phyloP scores from a whole-genome alignment of 2,888 invertebrate genomes.

The Troglohyphantes excavatus region DNA sequence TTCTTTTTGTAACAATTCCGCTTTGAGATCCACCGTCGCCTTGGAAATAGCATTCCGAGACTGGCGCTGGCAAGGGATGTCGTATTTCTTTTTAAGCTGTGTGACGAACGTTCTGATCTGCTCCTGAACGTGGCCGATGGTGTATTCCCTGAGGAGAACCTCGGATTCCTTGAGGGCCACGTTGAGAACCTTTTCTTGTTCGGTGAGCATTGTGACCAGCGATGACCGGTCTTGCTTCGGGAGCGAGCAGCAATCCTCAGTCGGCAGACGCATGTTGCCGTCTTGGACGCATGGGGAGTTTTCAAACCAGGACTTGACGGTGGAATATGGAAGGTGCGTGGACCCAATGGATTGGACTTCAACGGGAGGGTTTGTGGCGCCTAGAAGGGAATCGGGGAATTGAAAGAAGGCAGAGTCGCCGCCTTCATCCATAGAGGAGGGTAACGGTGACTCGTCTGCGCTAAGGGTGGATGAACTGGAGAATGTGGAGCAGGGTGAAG shows the following conservation, averaged over 20 bases:
- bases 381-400: slow-evolving; percentile 32
- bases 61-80: slow-evolving; percentile 80
- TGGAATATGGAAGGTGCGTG: not conserved
- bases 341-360: not conserved
- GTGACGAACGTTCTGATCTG: slow-evolving; percentile 91
- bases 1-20: slow-evolving; percentile 82
- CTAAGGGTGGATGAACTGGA: slow-evolving; percentile 41
- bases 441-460: slow-evolving; percentile 2
- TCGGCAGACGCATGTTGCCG: not conserved
- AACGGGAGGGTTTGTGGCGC: not conserved
- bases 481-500: slow-evolving; percentile 6
- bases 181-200: not conserved
- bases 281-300: not conserved
- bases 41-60: not conserved
- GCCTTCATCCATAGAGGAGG: not conserved
- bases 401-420: not conserved
- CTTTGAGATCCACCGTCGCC: slow-evolving; percentile 78
- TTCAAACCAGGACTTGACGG: not conserved
- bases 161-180: slow-evolving; percentile 11
- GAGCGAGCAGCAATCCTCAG: not conserved
- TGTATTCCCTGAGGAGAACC: not conserved
- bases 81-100: slow-evolving; percentile 85
- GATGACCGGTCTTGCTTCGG: not conserved
- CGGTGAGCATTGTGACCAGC: not conserved
- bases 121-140: slow-evolving; percentile 87